A percentile compares a stretch with the other conserved stretches of the same genome.
phyloP scores from a whole-genome alignment of 2,888 invertebrate species.

The Allacma fusca region DNA sequence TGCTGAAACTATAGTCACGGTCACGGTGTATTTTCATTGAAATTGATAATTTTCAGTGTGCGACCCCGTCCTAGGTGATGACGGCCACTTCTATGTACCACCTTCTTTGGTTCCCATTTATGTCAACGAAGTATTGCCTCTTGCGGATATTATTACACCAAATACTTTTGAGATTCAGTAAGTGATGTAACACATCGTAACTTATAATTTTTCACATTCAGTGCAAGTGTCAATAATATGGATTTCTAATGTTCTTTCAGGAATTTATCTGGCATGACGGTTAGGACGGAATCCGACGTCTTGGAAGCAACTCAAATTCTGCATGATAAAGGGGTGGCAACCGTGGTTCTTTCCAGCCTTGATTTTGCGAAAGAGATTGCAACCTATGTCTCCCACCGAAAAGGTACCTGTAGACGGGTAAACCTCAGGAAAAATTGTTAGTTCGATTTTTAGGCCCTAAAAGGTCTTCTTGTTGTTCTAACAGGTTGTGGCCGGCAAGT shows the following conservation, averaged over 20 bases:
- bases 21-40: too few relatives aligned
- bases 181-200: conserved; percentile 63
- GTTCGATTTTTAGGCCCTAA: not conserved
- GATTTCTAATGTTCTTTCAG: conserved; percentile 68
- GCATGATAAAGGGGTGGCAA: conserved; percentile 81
- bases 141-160: conserved; percentile 94
- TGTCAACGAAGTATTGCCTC: conserved; percentile 80
- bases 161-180: conserved; percentile 94
- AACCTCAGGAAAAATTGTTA: not conserved
- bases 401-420: conserved; percentile 20
- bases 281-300: conserved; percentile 75
- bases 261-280: conserved; percentile 78
- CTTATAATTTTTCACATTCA: not conserved
- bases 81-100: conserved; percentile 95
- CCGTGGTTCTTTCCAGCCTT: conserved; percentile 87
- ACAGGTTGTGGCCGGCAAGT: conserved; percentile 64
- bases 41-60: conserved; percentile 75
- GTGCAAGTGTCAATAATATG: not conserved
- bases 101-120: conserved; percentile 87
- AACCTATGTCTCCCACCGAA: conserved; percentile 51
- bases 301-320: conserved; percentile 78
- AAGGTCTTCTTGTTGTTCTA: too few relatives aligned
- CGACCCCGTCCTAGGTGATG: conserved; percentile 98
- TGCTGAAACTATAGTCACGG: too few relatives aligned
- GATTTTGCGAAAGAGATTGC: conserved; percentile 64